Evolutionary conservation across 2,888 invertebrate species (phyloP), one percentile per base, ranked within the genome.

Genomic region (Plusia festucae): DNA sequence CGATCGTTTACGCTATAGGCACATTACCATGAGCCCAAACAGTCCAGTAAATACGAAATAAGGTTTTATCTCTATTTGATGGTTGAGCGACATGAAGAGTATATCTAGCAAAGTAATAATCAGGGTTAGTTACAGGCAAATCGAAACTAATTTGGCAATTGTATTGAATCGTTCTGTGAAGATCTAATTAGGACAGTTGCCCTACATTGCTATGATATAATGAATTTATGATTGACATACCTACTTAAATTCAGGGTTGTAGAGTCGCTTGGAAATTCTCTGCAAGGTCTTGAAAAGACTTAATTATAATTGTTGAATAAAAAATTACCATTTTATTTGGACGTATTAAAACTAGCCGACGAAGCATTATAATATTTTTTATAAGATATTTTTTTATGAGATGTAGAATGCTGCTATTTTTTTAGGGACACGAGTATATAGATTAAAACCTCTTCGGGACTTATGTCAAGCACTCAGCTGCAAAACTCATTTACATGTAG

Each of bases 111-210:
- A 34, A 34, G 34, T 34, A 40, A n/a, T 40, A 40, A 40, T 40
- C 40, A 40, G n/a, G 40, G 40, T n/a, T 6, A n/a, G 40, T 40
- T 40, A 40, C n/a, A n/a, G 40, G n/a, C n/a, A 40, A 34, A 9
- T 34, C 34, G 34, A 15, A 40, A 40, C 40, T 40, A 40, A 40
- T 40, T 40, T 40, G n/a, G n/a, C n/a, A 40, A n/a, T 40, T 40
- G 34, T 40, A 40, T 40, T n/a, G 40, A n/a, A 15, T n/a, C n/a
- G n/a, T 40, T n/a, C 15, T n/a, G 40, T n/a, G 40, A 34, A 13
- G 34, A 40, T 40, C n/a, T 40, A 40, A 40, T 40, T 40, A 40
- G 40, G 40, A n/a, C 40, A 40, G n/a, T 40, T 40, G 40, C n/a
- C 5, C 40, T 40, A 40, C 40, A 40, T 40, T n/a, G 40, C n/a